A percentile compares a stretch with the other conserved stretches of the same genome.
These are phyloP conservation scores for Corythaixoides concolor DNA, from an alignment of 2,113 vertebrate species.

Conservation along the genomic window DNA sequence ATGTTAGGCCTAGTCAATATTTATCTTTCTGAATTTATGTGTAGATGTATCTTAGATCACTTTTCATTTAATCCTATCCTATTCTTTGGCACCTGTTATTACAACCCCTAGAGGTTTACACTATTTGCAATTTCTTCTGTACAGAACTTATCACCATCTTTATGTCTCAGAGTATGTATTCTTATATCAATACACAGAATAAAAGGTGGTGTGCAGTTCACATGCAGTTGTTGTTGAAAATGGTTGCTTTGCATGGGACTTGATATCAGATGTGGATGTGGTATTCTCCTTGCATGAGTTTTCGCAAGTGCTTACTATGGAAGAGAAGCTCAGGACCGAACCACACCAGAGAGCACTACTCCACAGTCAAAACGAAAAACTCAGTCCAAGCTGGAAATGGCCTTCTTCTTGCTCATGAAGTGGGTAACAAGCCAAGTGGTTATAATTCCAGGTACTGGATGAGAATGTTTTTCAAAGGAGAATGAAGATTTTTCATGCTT, in stretches of 20 bases:
- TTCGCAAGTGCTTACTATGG: background rate
- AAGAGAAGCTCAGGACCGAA: background rate
- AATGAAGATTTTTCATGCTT: background rate
- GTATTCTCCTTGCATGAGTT: background rate
- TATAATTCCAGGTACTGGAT: background rate
- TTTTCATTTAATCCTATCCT: background rate
- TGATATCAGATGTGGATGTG: background rate
- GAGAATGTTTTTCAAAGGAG: background rate
- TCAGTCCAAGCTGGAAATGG: background rate
- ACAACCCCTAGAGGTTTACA: background rate
- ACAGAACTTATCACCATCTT: background rate
- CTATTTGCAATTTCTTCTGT: background rate
- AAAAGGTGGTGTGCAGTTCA: background rate
- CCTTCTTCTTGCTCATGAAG: background rate
- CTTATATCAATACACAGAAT: background rate
- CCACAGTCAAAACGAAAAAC: background rate
- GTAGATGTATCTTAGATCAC: background rate
- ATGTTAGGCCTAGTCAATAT: background rate
- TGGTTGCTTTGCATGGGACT: background rate
- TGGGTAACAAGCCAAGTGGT: background rate
- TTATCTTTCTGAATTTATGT: background rate
- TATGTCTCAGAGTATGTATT: background rate
- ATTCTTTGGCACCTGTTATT: background rate
- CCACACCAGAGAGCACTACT: background rate
- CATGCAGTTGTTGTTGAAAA: background rate